These are phyloP conservation scores for Rhynchopsitta pachyrhyncha DNA, from an alignment of 2,113 vertebrate species.

Conservation along the genomic window DNA sequence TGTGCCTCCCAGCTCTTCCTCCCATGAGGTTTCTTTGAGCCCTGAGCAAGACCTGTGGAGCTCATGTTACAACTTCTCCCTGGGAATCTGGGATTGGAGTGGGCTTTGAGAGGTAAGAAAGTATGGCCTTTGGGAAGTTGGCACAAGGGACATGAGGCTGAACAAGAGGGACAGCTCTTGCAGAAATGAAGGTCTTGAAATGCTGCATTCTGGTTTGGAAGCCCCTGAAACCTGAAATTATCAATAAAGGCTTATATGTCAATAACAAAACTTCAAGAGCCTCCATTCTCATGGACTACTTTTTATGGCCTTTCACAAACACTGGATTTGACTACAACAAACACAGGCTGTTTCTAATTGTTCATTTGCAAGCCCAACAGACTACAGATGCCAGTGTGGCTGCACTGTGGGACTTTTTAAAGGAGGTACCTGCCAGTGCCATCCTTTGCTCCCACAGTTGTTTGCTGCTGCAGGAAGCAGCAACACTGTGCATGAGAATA, in stretches of 20 bases:
- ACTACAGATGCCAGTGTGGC: not conserved
- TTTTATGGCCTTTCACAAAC: not conserved
- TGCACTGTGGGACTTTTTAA: not conserved
- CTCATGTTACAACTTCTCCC: not conserved
- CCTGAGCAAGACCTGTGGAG: accelerated
- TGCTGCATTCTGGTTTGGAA: not conserved
- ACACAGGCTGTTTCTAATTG: not conserved
- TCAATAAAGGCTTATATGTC: not conserved
- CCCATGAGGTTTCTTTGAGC: not conserved
- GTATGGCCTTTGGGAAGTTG: not conserved
- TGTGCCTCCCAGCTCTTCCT: not conserved
- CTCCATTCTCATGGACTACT: not conserved
- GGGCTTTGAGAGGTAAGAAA: not conserved
- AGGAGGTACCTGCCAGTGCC: not conserved
- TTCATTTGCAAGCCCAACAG: not conserved
- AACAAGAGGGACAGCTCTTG: not conserved
- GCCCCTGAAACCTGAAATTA: not conserved
- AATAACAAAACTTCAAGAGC: not conserved
- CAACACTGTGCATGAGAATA: not conserved
- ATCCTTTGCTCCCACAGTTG: not conserved
- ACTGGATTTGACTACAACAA: not conserved
- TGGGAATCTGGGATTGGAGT: not conserved
- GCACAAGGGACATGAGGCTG: not conserved
- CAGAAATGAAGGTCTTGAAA: not conserved
- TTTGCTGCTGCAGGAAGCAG: not conserved